Percentiles rank a stretch among this genome's conserved stretches.
Conservation (phyloP, 2,888 invertebrate genomes). For the Spicauda simplicius region DNA sequence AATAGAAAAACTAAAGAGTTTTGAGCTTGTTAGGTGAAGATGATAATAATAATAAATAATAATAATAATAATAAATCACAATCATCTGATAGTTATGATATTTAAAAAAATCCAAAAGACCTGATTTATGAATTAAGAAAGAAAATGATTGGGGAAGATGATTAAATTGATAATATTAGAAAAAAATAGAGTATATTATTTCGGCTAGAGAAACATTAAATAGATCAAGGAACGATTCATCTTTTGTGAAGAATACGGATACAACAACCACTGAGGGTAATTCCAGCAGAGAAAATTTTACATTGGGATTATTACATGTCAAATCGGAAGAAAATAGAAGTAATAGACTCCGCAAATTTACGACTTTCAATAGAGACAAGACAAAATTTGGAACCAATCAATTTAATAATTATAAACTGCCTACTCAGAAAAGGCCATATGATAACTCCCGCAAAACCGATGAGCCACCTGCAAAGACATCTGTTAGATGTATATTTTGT, state of each 20-base stretch:
- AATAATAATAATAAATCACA: too few relatives aligned
- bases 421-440: too few relatives aligned
- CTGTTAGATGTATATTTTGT: too few relatives aligned
- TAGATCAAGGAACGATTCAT: conserved; percentile 4
- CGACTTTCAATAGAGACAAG: too few relatives aligned
- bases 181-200: conserved; percentile 37
- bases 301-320: conserved; percentile 25
- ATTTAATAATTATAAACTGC: too few relatives aligned
- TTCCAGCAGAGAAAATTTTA: conserved; percentile 19
- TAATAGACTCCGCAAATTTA: too few relatives aligned
- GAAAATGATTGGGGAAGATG: conserved; percentile 30
- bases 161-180: conserved; percentile 34
- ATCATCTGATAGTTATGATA: conserved; percentile 39
- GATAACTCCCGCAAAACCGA: too few relatives aligned
- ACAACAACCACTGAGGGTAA: background rate
- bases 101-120: conserved; percentile 39
- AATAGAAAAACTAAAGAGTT: conserved; percentile 45
- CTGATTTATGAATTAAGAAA: conserved; percentile 39
- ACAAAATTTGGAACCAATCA: too few relatives aligned
- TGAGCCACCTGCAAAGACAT: too few relatives aligned
- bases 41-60: too few relatives aligned
- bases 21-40: conserved; percentile 45
- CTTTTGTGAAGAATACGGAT: background rate
- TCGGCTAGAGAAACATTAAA: conserved; percentile 36
- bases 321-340: conserved; percentile 9